A percentile compares a stretch with the other conserved stretches of the same genome.
Evolutionary conservation across 2,888 invertebrate species (phyloP).

Genomic region (Zelleria hepariella): DNA sequence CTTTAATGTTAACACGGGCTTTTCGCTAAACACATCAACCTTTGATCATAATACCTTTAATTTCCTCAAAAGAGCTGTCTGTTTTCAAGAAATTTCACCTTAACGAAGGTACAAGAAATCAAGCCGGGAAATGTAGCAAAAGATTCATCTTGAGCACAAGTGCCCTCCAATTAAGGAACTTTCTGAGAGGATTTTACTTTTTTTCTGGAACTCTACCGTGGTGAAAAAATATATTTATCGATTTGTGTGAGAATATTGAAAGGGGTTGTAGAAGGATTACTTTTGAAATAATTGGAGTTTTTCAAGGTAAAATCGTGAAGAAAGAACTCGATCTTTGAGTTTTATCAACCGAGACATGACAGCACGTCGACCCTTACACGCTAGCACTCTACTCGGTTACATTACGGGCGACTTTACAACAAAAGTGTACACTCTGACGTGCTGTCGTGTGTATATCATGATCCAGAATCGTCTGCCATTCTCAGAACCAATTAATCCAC

Average conservation of each 20-base stretch:
- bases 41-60: background rate
- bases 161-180: background rate
- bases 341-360: too few species aligned
- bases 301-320: too few species aligned
- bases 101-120: background rate
- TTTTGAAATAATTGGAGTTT: too few species aligned
- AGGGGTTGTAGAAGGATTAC: background rate
- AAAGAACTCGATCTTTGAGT: too few species aligned
- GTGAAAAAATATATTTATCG: background rate
- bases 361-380: too few species aligned
- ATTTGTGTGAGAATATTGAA: background rate
- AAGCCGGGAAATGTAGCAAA: background rate
- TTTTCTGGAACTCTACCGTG: background rate
- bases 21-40: background rate
- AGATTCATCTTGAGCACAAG: background rate
- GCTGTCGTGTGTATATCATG: too few species aligned
- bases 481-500: too few species aligned
- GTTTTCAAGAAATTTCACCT: background rate
- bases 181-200: background rate
- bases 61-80: background rate
- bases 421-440: too few species aligned
- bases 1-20: too few species aligned
- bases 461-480: background rate
- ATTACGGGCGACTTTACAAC: too few species aligned
- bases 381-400: too few species aligned